Percentiles rank a stretch among this genome's conserved stretches.
phyloP scores from a whole-genome alignment of 1,140 invertebrate species.

The Limonius californicus region DNA sequence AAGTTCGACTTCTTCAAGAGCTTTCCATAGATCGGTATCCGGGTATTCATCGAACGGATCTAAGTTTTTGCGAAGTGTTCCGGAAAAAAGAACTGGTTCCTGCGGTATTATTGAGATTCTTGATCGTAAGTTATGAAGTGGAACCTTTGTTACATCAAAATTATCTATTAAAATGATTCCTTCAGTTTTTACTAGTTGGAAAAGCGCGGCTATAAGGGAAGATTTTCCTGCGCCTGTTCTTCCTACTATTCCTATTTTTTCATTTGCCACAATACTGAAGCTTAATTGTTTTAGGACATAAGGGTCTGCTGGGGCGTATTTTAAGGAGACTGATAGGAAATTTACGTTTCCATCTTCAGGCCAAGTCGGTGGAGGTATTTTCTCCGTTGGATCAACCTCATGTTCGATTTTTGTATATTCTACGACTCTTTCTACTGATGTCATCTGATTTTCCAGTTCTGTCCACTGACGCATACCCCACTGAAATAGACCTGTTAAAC shows the following conservation, averaged over 20 bases:
- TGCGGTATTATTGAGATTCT: constrained; percentile 79
- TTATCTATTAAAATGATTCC: constrained; percentile 69
- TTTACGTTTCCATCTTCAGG: constrained; percentile 41
- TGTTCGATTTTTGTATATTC: constrained; percentile 68
- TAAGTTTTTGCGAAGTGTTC: constrained; percentile 70
- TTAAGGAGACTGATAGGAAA: not conserved
- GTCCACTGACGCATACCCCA: constrained; percentile 86
- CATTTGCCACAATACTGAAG: constrained; percentile 56
- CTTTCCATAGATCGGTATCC: constrained; percentile 61
- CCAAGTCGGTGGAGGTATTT: constrained; percentile 64
- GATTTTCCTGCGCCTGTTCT: constrained; percentile 81
- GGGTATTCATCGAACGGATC: constrained; percentile 71
- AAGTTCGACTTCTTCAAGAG: constrained; percentile 50
- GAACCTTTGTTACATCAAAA: constrained; percentile 57
- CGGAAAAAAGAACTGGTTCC: constrained; percentile 74
- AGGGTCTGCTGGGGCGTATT: constrained; percentile 51
- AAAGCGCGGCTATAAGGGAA: constrained; percentile 68
- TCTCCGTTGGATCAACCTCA: constrained; percentile 67
- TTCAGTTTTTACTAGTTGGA: constrained; percentile 61
- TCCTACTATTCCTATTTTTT: constrained; percentile 65
- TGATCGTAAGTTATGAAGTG: constrained; percentile 63
- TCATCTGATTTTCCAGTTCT: constrained; percentile 83
- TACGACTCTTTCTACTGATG: constrained; percentile 68
- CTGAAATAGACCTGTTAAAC: constrained; percentile 75
- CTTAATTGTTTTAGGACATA: constrained; percentile 62